phyloP scores from a whole-genome alignment of 2,888 invertebrate species.

The Trypoxylon attenuatum region DNA sequence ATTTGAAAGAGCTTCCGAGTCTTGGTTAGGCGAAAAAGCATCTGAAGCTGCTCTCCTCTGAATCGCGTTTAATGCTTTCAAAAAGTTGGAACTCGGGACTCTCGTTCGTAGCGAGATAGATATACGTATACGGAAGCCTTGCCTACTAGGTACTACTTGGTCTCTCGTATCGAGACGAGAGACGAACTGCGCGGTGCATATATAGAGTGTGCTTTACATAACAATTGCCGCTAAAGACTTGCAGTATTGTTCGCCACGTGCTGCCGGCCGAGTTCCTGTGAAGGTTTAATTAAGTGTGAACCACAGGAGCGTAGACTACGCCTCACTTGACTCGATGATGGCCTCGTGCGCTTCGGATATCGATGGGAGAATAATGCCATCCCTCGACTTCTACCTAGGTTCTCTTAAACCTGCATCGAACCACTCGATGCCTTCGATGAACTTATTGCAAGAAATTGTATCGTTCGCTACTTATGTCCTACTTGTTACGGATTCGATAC shows the following conservation, averaged over 20 bases:
- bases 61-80: constrained; percentile 35
- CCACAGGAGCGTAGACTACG: constrained; percentile 73
- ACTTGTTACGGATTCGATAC: too few relatives aligned
- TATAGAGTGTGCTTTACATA: constrained; percentile 73
- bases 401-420: constrained; percentile 12
- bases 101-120: constrained; percentile 13
- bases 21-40: background rate
- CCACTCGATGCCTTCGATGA: too few relatives aligned
- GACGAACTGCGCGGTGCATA: constrained; percentile 64
- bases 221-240: constrained; percentile 75
- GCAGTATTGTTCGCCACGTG: constrained; percentile 73
- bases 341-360: constrained; percentile 64
- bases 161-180: constrained; percentile 54
- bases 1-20: constrained; percentile 5
- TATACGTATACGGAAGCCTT: constrained; percentile 27
- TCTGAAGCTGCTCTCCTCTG: constrained; percentile 4
- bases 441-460: too few relatives aligned
- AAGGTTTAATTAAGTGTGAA: constrained; percentile 75
- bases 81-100: constrained; percentile 38
- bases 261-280: constrained; percentile 68
- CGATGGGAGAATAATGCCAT: constrained; percentile 60
- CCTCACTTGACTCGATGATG: constrained; percentile 74
- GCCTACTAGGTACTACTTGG: too few relatives aligned
- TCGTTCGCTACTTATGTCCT: background rate
- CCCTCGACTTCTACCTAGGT: constrained; percentile 12